These are phyloP conservation scores for Spodoptera littoralis DNA, from an alignment of 2,888 invertebrate species.

Conservation along the genomic window DNA sequence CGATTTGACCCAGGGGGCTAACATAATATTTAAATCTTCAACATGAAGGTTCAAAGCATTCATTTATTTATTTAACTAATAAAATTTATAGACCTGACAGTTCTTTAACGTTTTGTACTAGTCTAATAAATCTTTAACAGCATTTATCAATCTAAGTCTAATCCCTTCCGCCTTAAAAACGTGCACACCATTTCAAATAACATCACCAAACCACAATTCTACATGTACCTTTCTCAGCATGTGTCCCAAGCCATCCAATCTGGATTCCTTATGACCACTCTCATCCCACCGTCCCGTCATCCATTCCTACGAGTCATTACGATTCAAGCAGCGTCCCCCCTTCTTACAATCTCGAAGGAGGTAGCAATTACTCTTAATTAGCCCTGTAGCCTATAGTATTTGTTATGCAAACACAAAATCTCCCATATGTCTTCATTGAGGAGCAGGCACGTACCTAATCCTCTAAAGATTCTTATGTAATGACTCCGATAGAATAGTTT, in stretches of 20 bases:
- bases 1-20: too few species aligned
- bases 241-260: constrained; percentile 9
- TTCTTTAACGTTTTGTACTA: too few species aligned
- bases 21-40: too few species aligned
- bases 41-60: too few species aligned
- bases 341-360: constrained; percentile 62
- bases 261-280: constrained; percentile 23
- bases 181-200: too few species aligned
- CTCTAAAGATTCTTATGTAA: constrained; percentile 58
- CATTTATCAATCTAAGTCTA: too few species aligned
- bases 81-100: too few species aligned
- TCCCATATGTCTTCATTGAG: constrained; percentile 76
- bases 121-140: too few species aligned
- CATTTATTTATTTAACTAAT: too few species aligned
- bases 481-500: constrained; percentile 38
- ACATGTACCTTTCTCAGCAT: too few species aligned
- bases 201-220: background rate
- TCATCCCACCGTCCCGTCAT: constrained; percentile 5
- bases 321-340: constrained; percentile 42
- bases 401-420: constrained; percentile 76
- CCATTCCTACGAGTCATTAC: constrained; percentile 32
- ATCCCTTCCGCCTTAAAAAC: too few species aligned
- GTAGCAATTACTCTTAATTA: constrained; percentile 83
- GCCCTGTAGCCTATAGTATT: constrained; percentile 68
- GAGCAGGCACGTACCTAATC: constrained; percentile 66